Conservation (phyloP, 2,797 vertebrate genomes). For the Schizothorax lantsangensis region DNA sequence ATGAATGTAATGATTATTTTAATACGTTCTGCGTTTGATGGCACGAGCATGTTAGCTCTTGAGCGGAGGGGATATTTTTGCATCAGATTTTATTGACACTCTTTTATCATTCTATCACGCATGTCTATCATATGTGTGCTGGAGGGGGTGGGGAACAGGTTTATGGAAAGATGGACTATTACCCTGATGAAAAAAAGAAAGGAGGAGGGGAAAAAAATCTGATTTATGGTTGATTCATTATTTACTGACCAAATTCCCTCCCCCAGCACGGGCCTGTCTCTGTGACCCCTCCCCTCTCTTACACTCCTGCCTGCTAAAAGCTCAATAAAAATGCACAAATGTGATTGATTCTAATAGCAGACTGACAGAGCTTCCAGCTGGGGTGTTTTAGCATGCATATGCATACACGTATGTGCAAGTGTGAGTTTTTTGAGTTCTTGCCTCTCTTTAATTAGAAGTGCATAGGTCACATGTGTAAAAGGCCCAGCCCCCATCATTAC, state of each 20-base stretch:
- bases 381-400: slow-evolving; percentile 69
- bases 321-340: slow-evolving; percentile 80
- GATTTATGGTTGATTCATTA: slow-evolving; percentile 83
- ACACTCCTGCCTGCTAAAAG: slow-evolving; percentile 67
- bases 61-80: slow-evolving; percentile 33
- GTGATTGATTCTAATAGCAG: slow-evolving; percentile 83
- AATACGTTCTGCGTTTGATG: slow-evolving; percentile 35
- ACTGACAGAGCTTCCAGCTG: slow-evolving; percentile 80
- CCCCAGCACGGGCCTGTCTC: slow-evolving; percentile 33
- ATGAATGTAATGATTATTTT: slow-evolving; percentile 53
- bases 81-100: slow-evolving; percentile 46
- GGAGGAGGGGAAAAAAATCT: slow-evolving; percentile 50
- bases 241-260: slow-evolving; percentile 75
- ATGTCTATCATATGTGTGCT: slow-evolving; percentile 44
- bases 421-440: slow-evolving; percentile 20
- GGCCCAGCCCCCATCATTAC: slow-evolving; percentile 36
- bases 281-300: slow-evolving; percentile 47
- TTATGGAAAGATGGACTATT: slow-evolving; percentile 67
- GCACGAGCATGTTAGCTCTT: slow-evolving; percentile 18
- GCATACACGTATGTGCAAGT: slow-evolving; percentile 51
- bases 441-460: slow-evolving; percentile 49
- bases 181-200: slow-evolving; percentile 73
- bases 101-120: slow-evolving; percentile 57
- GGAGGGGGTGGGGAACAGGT: slow-evolving; percentile 9
- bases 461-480: slow-evolving; percentile 52